These are phyloP conservation scores for Rotaria socialis DNA, from an alignment of 2,888 invertebrate species.

Conservation along the genomic window DNA sequence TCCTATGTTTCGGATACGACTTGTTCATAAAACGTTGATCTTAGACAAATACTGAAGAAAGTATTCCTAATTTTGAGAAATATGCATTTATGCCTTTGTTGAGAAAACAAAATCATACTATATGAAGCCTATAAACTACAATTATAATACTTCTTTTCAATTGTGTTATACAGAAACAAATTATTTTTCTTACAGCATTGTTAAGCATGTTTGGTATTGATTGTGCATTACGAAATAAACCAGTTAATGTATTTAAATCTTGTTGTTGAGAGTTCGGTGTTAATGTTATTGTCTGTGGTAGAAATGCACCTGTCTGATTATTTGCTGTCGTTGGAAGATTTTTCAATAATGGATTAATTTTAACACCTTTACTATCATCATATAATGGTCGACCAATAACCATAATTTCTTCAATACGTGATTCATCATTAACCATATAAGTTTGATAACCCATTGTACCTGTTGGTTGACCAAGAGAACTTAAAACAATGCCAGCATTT, in stretches of 20 bases:
- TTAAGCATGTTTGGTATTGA: not conserved
- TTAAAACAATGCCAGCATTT: not conserved
- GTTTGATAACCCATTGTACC: slow-evolving; percentile 20
- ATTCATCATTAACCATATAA: slow-evolving; percentile 32
- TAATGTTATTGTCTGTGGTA: slow-evolving; percentile 18
- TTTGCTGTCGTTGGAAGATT: not conserved
- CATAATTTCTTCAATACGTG: slow-evolving; percentile 31
- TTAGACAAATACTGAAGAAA: too few relatives aligned
- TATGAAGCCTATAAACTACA: too few relatives aligned
- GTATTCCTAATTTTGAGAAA: too few relatives aligned
- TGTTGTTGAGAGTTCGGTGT: slow-evolving; percentile 29
- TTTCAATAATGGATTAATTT: slow-evolving; percentile 35
- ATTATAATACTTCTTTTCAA: too few relatives aligned
- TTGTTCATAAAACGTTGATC: too few relatives aligned
- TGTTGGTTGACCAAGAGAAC: not conserved
- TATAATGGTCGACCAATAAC: slow-evolving; percentile 31
- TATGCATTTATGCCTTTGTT: too few relatives aligned
- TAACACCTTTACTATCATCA: slow-evolving; percentile 34
- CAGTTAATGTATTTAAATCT: not conserved
- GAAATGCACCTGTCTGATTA: not conserved
- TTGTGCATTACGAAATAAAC: slow-evolving; percentile 28
- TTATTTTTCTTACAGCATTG: not conserved
- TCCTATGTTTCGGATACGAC: too few relatives aligned
- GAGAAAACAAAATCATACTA: too few relatives aligned
- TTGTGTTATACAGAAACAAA: too few relatives aligned